Evolutionary conservation across 2,797 vertebrate genomes (phyloP), one percentile per base, ranked within the genome.

Genomic region (Hoplostethus atlanticus): DNA sequence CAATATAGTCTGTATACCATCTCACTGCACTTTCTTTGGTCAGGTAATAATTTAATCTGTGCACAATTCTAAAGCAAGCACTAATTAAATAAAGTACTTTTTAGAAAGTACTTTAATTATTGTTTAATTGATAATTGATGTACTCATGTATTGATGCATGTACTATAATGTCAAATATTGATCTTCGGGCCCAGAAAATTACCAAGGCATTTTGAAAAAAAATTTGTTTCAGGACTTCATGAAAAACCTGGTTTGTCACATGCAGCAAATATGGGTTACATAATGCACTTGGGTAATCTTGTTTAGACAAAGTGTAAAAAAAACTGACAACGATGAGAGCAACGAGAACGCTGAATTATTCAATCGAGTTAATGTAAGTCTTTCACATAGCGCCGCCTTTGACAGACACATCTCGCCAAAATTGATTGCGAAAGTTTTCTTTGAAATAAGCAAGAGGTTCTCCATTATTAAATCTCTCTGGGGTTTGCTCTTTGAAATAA

Each of bases 261-360:
- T 66, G 48, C 34, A 38, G 60, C 57, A 62, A 64, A 58, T 62
- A 25, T 0, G 21, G 12, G 60, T 83, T 89, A 69, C 64, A 12
- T 88, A 86, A 87, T 83, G 66, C 87, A 76, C 83, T 47, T 3
- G 84, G 82, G 89, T 46, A 79, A 80, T 81, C 54, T 64, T 83
- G 80, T 88, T 87, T 89, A 85, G 86, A 91, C 81, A 90, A 91
- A 89, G 68, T 73, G 76, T 72, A 63, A 74, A 79, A 63, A 74
- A 79, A 81, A 78, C 65, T 64, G 84, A 76, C 81, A 77, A 62
- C 66, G 71, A 73, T 2, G 34, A 70, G 73, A 77, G 84, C 66
- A 54, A 68, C 28, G 62, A 56, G 76, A 84, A 56, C 1, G 52
- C 71, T 93, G 83, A 92, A 93, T 93, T 87, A 93, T 92, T 92